These are phyloP conservation scores for Drosophila hawaiiensis DNA, from an alignment of 2,888 invertebrate genomes.

Conservation along the genomic window DNA sequence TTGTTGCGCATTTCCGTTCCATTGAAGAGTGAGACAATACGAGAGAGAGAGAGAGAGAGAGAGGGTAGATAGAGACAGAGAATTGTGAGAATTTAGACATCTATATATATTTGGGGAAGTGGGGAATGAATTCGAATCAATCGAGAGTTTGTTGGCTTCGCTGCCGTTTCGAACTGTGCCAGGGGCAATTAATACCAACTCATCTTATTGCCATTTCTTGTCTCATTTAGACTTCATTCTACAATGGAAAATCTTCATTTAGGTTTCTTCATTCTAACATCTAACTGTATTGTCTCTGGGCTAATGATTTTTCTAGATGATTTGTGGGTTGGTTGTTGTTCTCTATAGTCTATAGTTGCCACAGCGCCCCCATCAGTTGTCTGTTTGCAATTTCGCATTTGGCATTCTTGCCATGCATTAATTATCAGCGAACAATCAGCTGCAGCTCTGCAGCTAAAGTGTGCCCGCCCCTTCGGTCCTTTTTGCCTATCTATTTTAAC, in stretches of 20 bases:
- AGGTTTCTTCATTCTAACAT: not conserved
- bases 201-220: constrained; percentile 38
- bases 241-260: not conserved
- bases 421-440: constrained; percentile 79
- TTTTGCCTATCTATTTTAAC: not conserved
- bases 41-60: not conserved
- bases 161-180: constrained; percentile 41
- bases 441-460: constrained; percentile 2
- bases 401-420: constrained; percentile 80
- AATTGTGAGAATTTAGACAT: not conserved
- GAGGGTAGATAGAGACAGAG: not conserved
- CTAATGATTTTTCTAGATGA: not conserved
- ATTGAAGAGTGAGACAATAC: constrained; percentile 6
- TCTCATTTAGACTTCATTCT: not conserved
- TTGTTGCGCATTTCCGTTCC: constrained; percentile 65
- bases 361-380: not conserved
- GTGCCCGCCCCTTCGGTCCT: too few relatives aligned
- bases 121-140: constrained; percentile 47
- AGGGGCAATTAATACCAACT: constrained; percentile 20
- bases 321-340: not conserved
- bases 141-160: constrained; percentile 44
- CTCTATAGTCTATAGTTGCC: not conserved
- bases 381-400: constrained; percentile 30
- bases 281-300: not conserved
- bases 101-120: not conserved